These are phyloP conservation scores for Gymnodraco acuticeps DNA, from an alignment of 2,797 vertebrate species.

Conservation along the genomic window DNA sequence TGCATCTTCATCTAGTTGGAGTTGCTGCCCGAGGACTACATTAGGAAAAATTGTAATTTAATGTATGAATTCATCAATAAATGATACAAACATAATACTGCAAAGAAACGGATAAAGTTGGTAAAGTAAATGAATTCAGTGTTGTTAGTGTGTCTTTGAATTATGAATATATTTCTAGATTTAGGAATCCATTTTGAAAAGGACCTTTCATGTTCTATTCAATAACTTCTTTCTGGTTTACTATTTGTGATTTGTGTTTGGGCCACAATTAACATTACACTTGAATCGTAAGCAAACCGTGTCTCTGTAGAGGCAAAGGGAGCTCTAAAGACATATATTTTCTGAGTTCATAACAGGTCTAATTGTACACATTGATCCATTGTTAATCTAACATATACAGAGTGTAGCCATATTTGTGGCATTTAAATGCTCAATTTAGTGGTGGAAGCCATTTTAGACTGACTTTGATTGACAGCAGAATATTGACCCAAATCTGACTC, in stretches of 20 bases:
- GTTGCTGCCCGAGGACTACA: slow-evolving; percentile 62
- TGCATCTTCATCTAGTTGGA: slow-evolving; percentile 44
- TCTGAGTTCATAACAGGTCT: too few relatives aligned
- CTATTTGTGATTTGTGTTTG: not conserved
- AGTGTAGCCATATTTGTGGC: not conserved
- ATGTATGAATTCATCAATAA: not conserved
- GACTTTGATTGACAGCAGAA: too few relatives aligned
- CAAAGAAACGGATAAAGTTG: not conserved
- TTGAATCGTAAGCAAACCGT: not conserved
- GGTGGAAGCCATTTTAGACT: not conserved
- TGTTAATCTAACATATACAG: not conserved
- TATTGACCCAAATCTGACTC: too few relatives aligned
- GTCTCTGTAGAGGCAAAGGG: not conserved
- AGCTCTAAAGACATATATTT: not conserved
- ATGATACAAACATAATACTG: not conserved
- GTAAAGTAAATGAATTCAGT: not conserved
- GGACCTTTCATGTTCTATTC: not conserved
- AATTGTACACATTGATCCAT: too few relatives aligned
- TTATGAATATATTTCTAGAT: not conserved
- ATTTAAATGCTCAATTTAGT: too few relatives aligned
- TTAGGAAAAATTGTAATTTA: not conserved
- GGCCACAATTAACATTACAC: not conserved
- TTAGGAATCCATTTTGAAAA: not conserved
- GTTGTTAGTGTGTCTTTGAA: not conserved
- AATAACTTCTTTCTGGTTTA: not conserved